Base-by-base conservation (phyloP, 1,140 invertebrate genomes). In the Leptopilina clavipes region DNA sequence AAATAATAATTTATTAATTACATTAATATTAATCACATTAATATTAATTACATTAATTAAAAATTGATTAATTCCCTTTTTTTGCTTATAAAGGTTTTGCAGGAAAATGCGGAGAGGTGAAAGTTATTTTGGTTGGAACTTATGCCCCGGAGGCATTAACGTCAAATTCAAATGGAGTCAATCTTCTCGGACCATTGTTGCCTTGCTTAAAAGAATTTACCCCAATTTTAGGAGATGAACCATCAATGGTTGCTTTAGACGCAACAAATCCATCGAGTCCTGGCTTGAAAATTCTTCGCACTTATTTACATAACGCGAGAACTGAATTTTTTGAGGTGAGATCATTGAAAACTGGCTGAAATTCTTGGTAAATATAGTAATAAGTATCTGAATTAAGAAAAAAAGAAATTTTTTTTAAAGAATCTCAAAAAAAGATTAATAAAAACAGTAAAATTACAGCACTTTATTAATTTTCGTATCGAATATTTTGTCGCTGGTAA, bases 261-360 rank as follows among this genome's bases (percentile, higher is more conserved):
- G 89, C 89, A 74, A 90, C 89, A 43, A 90, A 90, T 89, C 84
- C 89, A 73, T 90, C 89, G 77, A 90, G 88, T 83, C 90, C 89
- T 45, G 90, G 90, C 77, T 79, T 91, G n/a, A 91, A 91, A 79
- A 76, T 87, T 40, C 86, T 91, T 71, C 84, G 89, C 79, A 87
- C 89, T 19, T 89, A 89, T 72, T 85, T 91, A 74, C 87, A 85
- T 77, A 88, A 86, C 75, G 81, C 81, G 25, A 86, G 89, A 75
- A 82, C 82, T 72, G 89, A 90, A 81, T 91, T 90, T 81, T 84
- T 89, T 56, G 88, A 90, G 88, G 90, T 90, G 79, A 89, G 85
- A 78, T 76, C 73, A 76, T 10, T 78, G 0, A 5, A 22, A 59
- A 25, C 22, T 10, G 14, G 22, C 14, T 31, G 14, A 31, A 5